phyloP scores from a whole-genome alignment of 2,113 vertebrate genomes.

The Uropsilus gracilis region DNA sequence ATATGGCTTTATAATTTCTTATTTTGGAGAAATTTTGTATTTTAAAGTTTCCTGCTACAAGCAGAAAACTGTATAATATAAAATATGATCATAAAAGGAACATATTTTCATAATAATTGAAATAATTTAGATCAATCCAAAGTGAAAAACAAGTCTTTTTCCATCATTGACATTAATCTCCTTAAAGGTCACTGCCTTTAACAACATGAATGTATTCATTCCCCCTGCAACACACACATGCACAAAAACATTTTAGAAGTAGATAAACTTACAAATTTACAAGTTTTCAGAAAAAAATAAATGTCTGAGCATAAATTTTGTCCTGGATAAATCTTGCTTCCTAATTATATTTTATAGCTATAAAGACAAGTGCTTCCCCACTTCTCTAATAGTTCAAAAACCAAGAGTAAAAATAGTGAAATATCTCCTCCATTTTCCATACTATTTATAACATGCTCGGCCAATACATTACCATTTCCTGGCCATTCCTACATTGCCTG shows the following conservation, averaged over 20 bases:
- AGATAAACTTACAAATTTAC: not conserved
- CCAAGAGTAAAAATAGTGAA: not conserved
- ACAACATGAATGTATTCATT: not conserved
- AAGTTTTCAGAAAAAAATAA: slow-evolving; percentile 1
- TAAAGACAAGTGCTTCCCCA: not conserved
- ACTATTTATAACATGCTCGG: not conserved
- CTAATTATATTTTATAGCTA: not conserved
- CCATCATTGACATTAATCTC: not conserved
- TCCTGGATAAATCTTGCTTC: not conserved
- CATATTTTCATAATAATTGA: slow-evolving; percentile 36
- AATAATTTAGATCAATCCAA: not conserved
- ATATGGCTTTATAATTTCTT: no score
- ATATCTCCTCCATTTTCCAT: not conserved
- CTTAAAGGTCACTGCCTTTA: not conserved
- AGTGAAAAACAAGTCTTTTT: not conserved
- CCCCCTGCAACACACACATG: not conserved
- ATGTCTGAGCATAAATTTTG: not conserved
- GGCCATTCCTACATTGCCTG: not conserved
- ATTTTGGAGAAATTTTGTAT: not conserved
- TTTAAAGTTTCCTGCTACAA: not conserved
- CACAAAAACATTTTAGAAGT: not conserved
- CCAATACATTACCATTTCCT: not conserved
- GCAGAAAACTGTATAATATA: not conserved
- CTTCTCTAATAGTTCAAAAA: not conserved
- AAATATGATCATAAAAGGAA: not conserved